These are phyloP conservation scores for Sceloporus tristichus DNA, from an alignment of 2,113 vertebrate genomes.

Conservation along the genomic window DNA sequence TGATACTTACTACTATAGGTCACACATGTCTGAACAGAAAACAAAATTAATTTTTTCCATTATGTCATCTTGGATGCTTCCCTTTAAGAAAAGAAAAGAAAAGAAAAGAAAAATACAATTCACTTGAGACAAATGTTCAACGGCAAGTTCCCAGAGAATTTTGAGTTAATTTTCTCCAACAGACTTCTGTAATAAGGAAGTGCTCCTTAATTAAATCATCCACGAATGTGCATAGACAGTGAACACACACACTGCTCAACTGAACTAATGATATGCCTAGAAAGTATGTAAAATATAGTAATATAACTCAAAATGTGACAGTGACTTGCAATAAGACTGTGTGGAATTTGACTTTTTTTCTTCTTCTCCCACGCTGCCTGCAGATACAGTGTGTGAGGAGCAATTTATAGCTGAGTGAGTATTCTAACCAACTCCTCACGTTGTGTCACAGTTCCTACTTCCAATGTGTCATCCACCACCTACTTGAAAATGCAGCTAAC, in stretches of 20 bases:
- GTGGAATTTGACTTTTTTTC: background rate
- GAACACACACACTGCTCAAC: background rate
- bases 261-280: background rate
- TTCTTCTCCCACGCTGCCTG: too few relatives aligned
- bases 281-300: background rate
- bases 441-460: background rate
- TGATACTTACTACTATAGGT: background rate
- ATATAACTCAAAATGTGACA: conserved; percentile 3
- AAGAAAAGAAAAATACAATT: background rate
- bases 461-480: background rate
- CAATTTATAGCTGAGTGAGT: background rate
- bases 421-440: background rate
- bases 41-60: background rate
- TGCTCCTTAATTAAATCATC: conserved; percentile 12
- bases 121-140: background rate
- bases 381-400: background rate
- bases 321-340: background rate
- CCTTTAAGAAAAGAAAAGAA: too few relatives aligned
- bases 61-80: background rate
- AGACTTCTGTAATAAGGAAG: background rate
- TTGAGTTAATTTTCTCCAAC: background rate
- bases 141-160: background rate
- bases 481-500: background rate
- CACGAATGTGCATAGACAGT: background rate
- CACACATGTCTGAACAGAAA: background rate